Evolutionary conservation across 2,888 invertebrate species (phyloP).

Genomic region (Ormyrus pomaceus): DNA sequence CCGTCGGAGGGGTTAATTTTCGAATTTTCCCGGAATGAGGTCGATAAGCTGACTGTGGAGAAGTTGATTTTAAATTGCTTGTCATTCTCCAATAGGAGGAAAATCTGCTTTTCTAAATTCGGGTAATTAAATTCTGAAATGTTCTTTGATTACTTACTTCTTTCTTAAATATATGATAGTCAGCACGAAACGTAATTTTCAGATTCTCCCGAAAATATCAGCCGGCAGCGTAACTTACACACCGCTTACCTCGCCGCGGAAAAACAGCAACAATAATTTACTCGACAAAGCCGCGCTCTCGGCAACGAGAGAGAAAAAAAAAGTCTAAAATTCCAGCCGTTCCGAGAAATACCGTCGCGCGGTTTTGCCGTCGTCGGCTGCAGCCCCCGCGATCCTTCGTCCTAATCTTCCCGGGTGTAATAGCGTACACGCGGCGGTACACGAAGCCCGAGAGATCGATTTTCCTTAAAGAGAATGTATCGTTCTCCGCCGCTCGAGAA

Average conservation of each 20-base stretch:
- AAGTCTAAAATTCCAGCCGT: constrained; percentile 4
- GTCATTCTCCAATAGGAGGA: background rate
- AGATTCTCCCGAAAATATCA: no score
- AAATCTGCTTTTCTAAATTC: no score
- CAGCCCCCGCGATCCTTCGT: constrained; percentile 35
- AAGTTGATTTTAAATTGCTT: background rate
- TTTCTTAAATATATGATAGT: no score
- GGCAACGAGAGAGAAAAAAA: background rate
- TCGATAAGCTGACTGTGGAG: background rate
- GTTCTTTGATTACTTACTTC: no score
- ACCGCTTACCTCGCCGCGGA: constrained; percentile 3
- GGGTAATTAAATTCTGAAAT: no score
- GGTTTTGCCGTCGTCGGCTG: constrained; percentile 12
- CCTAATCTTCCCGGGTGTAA: constrained; percentile 43
- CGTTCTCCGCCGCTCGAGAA: background rate
- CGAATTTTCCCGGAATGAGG: constrained; percentile 7
- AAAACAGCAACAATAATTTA: constrained; percentile 44
- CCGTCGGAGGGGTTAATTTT: constrained; percentile 28
- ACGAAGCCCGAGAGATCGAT: constrained; percentile 23
- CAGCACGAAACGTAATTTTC: no score
- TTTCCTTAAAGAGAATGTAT: constrained; percentile 50
- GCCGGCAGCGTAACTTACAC: no score
- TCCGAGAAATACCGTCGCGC: constrained; percentile 29
- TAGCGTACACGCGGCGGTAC: constrained; percentile 9
- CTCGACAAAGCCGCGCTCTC: constrained; percentile 2